These are phyloP conservation scores for Ectropis grisescens DNA, from an alignment of 1,140 invertebrate genomes.

Conservation along the genomic window DNA sequence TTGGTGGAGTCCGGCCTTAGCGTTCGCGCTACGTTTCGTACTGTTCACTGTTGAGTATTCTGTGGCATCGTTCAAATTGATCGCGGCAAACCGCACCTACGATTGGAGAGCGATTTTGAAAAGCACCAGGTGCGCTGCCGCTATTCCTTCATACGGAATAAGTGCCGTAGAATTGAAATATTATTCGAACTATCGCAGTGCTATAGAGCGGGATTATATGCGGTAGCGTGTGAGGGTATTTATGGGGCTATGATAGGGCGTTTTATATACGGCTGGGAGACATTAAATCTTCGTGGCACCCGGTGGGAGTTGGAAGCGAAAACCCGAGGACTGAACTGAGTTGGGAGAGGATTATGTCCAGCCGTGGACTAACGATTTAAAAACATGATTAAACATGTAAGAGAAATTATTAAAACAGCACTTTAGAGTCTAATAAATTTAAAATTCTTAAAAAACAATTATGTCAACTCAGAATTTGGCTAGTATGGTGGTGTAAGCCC, in stretches of 20 bases:
- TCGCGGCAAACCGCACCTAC: constrained; percentile 19
- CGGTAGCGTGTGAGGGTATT: constrained; percentile 9
- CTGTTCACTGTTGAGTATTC: too few relatives aligned
- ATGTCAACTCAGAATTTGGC: too few relatives aligned
- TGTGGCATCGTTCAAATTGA: too few relatives aligned
- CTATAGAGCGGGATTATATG: constrained; percentile 21
- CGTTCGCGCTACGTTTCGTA: too few relatives aligned
- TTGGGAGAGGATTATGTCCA: background rate
- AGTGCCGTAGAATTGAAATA: constrained; percentile 39
- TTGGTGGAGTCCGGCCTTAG: too few relatives aligned
- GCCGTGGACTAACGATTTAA: background rate
- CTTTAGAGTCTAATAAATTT: too few relatives aligned
- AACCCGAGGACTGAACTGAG: background rate
- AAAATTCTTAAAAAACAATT: too few relatives aligned
- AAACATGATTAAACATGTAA: too few relatives aligned
- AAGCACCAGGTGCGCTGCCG: constrained; percentile 22
- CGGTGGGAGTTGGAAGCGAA: background rate
- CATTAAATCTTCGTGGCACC: too few relatives aligned
- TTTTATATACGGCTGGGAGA: too few relatives aligned
- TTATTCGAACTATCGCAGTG: constrained; percentile 28
- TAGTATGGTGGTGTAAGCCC: too few relatives aligned
- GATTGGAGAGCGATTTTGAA: constrained; percentile 20
- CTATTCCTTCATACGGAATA: constrained; percentile 24
- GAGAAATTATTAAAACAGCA: too few relatives aligned
- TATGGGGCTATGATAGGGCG: background rate